Conservation (phyloP, 2,888 invertebrate genomes). For the Sclerodermus sp. region DNA sequence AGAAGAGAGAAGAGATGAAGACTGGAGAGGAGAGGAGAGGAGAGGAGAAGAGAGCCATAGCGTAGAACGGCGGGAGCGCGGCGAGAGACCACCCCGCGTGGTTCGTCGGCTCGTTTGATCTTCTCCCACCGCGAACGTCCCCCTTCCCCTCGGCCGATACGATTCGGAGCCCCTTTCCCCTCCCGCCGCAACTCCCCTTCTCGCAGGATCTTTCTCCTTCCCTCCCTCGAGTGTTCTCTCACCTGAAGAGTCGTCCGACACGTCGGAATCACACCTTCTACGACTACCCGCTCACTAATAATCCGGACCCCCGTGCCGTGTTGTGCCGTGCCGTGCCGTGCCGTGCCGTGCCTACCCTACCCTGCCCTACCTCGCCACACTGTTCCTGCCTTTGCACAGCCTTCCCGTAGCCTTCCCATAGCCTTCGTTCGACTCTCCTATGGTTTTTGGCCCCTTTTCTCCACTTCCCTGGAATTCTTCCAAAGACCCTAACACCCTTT, state of each 20-base stretch:
- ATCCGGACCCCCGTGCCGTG: slow-evolving; percentile 35
- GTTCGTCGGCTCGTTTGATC: slow-evolving; percentile 57
- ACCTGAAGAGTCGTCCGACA: slow-evolving; percentile 40
- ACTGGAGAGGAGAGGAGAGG: slow-evolving; percentile 23
- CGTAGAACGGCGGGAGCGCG: slow-evolving; percentile 34
- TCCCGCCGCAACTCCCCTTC: slow-evolving; percentile 22
- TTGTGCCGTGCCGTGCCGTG: neutral
- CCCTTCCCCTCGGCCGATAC: slow-evolving; percentile 17
- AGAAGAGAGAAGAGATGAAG: slow-evolving; percentile 18
- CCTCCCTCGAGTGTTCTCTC: slow-evolving; percentile 16
- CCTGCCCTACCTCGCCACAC: neutral
- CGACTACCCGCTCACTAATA: slow-evolving; percentile 50
- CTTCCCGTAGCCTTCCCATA: too few species aligned
- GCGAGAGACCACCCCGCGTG: slow-evolving; percentile 56
- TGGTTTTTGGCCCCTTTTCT: too few species aligned
- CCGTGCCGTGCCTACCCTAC: neutral
- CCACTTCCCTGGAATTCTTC: too few species aligned
- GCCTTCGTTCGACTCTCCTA: too few species aligned
- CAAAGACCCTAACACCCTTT: too few species aligned
- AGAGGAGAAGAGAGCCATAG: slow-evolving; percentile 19
- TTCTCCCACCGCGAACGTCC: slow-evolving; percentile 44
- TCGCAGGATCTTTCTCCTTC: slow-evolving; percentile 13
- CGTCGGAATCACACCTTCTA: slow-evolving; percentile 56
- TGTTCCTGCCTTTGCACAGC: too few species aligned
- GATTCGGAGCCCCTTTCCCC: slow-evolving; percentile 21